A percentile compares a stretch with the other conserved stretches of the same genome.
These are phyloP conservation scores for Caenorhabditis remanei DNA, from an alignment of 1,140 invertebrate species.

Conservation along the genomic window DNA sequence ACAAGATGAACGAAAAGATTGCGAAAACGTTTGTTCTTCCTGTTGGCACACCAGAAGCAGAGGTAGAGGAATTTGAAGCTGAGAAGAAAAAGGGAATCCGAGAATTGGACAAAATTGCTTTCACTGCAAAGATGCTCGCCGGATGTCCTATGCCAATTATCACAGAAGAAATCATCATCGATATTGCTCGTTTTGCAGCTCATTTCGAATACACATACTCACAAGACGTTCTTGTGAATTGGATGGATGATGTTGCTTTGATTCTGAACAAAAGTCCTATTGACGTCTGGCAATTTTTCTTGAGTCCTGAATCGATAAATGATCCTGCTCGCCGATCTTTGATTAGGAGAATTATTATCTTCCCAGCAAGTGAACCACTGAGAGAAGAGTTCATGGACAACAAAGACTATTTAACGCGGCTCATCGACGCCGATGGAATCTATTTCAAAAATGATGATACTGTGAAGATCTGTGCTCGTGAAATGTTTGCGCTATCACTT, in stretches of 20 bases:
- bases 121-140: constrained; percentile 18
- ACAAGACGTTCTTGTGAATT: constrained; percentile 34
- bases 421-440: background rate
- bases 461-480: background rate
- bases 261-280: constrained; percentile 12
- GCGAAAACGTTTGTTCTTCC: background rate
- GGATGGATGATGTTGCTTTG: constrained; percentile 5
- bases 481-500: constrained; percentile 23
- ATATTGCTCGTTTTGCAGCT: constrained; percentile 28
- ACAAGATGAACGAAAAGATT: constrained; percentile 19
- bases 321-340: constrained; percentile 19
- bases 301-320: background rate
- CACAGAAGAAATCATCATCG: background rate
- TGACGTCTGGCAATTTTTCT: constrained; percentile 27
- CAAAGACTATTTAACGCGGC: background rate
- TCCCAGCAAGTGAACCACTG: constrained; percentile 12
- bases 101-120: constrained; percentile 13
- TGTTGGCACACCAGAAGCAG: background rate
- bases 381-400: constrained; percentile 5
- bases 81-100: constrained; percentile 36
- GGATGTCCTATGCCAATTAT: background rate
- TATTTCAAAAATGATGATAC: constrained; percentile 79
- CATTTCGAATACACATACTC: constrained; percentile 30
- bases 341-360: constrained; percentile 8
- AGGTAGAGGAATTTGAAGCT: background rate